These are phyloP conservation scores for Trachelus iudaicus DNA, from an alignment of 2,888 invertebrate genomes.

Conservation along the genomic window DNA sequence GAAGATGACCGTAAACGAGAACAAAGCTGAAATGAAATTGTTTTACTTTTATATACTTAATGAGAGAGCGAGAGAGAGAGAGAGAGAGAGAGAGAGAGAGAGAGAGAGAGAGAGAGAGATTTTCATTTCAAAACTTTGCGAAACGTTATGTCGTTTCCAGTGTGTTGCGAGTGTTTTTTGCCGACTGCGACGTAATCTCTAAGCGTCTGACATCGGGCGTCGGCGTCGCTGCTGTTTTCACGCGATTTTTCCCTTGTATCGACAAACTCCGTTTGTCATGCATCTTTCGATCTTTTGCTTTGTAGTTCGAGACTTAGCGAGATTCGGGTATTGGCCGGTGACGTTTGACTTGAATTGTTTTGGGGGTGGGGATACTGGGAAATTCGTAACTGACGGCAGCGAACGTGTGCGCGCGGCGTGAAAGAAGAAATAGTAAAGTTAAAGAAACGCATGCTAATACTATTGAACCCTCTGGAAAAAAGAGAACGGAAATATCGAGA, in stretches of 20 bases:
- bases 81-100: constrained; percentile 32
- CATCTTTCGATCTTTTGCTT: neutral
- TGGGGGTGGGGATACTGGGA: neutral
- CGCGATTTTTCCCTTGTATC: neutral
- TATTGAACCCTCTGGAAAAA: neutral
- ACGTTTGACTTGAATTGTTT: neutral
- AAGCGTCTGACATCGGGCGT: neutral
- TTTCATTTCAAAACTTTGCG: neutral
- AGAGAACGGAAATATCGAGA: neutral
- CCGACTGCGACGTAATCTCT: neutral
- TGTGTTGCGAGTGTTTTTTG: neutral
- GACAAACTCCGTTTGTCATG: neutral
- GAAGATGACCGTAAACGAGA: constrained; percentile 33
- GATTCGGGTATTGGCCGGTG: neutral
- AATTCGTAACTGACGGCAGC: neutral
- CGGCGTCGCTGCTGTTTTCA: neutral
- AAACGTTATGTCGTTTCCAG: neutral
- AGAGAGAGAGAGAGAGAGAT: constrained; percentile 28
- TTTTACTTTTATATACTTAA: constrained; percentile 49
- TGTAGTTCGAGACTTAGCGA: neutral
- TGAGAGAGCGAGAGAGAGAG: constrained; percentile 29
- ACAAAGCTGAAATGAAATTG: constrained; percentile 28
- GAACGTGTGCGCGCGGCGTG: neutral
- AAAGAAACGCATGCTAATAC: neutral
- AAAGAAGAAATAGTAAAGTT: neutral